Base-by-base conservation (phyloP, 2,888 invertebrate genomes). In the Erynnis tages region DNA sequence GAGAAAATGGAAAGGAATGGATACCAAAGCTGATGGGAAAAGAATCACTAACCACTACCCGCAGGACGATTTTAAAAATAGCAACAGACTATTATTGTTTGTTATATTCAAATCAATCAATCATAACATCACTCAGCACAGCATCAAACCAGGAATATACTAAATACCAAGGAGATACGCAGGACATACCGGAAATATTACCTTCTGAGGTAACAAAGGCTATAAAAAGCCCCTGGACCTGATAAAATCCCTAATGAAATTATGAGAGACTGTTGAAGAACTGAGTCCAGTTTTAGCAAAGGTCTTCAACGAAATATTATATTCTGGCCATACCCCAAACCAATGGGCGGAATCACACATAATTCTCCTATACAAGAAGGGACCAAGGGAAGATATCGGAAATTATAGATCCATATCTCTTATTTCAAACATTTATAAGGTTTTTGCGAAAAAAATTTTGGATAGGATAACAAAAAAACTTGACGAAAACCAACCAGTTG, bases 171-270 rank as follows among this genome's bases (percentile, higher is more conserved):
- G 21, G 6, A 21, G 21, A 21, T 6, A 21, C 21, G 3, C 4
- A 21, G 6, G 4, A 3, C 21, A 21, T 21, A 21, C 21, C 21
- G 6, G 21, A 21, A 21, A 21, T 21, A 3, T 21, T 21, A 21
- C 4, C 70, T 65, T 34, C 14, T 34, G 57, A 61, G 56, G 48
- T 55, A 11, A 23, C 54, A 38, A 56, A 56, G 32, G 54, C 59
- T n/a, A 55, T 59, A 16, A 29, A 34, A 7, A 45, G 40, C 56
- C 1, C 59, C 63, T 8, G 59, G 62, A 0, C 58, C 62, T 2
- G 62, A 63, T n/a, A 59, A 38, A 10, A 57, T 67, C 1, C 19
- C 50, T 38, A 61, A 63, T 16, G 62, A 64, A 27, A 25, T 62
- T 0, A 13, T 63, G 8, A 55, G 30, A 55, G 1, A 57, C 52